Conservation (phyloP, 2,888 invertebrate species). For the Cryptus armator region DNA sequence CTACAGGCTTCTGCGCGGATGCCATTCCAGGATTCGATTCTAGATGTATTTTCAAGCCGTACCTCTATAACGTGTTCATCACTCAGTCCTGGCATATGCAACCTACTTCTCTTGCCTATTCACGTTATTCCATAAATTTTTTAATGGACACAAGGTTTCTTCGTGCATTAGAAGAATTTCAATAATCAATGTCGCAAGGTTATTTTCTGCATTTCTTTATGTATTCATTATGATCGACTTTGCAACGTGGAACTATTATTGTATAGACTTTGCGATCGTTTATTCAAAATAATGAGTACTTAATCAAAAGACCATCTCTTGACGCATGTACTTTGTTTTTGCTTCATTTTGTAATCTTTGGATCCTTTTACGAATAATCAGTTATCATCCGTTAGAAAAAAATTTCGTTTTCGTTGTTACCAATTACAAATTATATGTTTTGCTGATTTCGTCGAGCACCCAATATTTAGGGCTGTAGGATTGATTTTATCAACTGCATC, state of each 20-base stretch:
- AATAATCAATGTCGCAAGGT: constrained; percentile 31
- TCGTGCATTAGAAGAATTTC: constrained; percentile 22
- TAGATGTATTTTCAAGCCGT: constrained; percentile 40
- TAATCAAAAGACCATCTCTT: no score
- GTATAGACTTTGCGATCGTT: no score
- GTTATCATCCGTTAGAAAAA: no score
- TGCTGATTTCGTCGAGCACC: not conserved
- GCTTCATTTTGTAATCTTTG: no score
- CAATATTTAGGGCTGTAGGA: not conserved
- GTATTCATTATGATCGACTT: no score
- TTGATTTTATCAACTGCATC: not conserved
- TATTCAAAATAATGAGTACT: no score
- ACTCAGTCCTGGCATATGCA: constrained; percentile 48
- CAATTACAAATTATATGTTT: not conserved
- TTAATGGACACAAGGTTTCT: constrained; percentile 29
- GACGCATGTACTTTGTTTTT: no score
- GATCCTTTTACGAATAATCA: no score
- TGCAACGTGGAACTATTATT: no score
- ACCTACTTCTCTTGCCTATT: constrained; percentile 30
- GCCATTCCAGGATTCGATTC: constrained; percentile 29
- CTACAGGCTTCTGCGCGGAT: constrained; percentile 20
- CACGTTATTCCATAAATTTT: constrained; percentile 35
- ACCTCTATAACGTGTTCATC: constrained; percentile 53
- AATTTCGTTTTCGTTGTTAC: no score
- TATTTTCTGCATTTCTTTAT: constrained; percentile 6